Percentiles rank a stretch among this genome's conserved stretches.
phyloP scores from a whole-genome alignment of 2,797 vertebrate genomes.

The Tarsius wallacei region DNA sequence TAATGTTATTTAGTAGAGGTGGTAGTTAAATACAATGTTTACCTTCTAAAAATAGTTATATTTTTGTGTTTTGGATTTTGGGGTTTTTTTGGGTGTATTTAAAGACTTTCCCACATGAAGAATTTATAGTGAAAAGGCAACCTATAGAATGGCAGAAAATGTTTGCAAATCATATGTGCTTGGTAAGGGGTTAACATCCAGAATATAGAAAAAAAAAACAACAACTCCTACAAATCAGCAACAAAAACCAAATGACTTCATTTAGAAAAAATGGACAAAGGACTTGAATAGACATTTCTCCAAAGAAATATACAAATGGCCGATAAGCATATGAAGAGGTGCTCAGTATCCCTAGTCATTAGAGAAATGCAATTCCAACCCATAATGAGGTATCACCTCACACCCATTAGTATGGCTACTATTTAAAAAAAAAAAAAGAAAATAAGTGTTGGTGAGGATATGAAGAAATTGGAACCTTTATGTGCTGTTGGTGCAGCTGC shows the following conservation, averaged over 20 bases:
- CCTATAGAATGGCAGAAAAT: background rate
- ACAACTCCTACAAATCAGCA: background rate
- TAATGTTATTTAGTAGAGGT: background rate
- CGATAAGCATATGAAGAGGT: background rate
- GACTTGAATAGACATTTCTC: background rate
- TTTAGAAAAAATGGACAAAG: background rate
- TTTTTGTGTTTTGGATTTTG: constrained; percentile 50
- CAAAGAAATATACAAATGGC: background rate
- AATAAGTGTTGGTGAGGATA: background rate
- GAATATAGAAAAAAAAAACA: background rate
- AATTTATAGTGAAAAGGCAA: constrained; percentile 38
- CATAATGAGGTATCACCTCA: background rate
- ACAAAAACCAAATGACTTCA: background rate
- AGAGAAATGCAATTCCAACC: background rate
- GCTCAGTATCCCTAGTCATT: background rate
- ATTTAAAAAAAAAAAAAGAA: background rate
- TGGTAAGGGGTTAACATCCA: background rate
- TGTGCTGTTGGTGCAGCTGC: background rate
- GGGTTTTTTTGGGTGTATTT: background rate
- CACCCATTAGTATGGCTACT: background rate
- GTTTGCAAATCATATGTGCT: background rate
- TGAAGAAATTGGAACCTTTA: constrained; percentile 1
- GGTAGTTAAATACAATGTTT: constrained; percentile 36
- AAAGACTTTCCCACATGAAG: background rate
- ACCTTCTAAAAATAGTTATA: constrained; percentile 5